Evolutionary conservation across 2,113 vertebrate species (phyloP).

Genomic region (Oncorhynchus keta): DNA sequence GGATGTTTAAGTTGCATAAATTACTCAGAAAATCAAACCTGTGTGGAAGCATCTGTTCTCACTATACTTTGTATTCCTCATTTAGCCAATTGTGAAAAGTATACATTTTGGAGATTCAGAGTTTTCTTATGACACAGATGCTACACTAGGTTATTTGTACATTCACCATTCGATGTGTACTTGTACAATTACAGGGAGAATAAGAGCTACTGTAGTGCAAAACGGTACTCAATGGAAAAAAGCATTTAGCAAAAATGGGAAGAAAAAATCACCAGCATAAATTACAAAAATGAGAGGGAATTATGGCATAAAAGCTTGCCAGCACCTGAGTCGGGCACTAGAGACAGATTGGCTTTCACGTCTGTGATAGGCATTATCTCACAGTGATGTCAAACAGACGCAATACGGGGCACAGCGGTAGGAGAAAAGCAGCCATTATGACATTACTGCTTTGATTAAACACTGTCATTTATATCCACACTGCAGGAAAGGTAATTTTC

Average conservation of each 20-base stretch:
- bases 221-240: too few species aligned
- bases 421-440: neutral
- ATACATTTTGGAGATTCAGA: neutral
- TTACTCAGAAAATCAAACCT: too few species aligned
- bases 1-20: too few species aligned
- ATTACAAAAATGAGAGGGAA: too few species aligned
- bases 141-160: neutral
- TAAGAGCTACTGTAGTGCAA: too few species aligned
- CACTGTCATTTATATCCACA: neutral
- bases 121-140: neutral
- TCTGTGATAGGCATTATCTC: neutral
- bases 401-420: neutral
- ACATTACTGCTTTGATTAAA: neutral
- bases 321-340: neutral
- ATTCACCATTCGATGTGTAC: neutral
- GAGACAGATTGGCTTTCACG: neutral
- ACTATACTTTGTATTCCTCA: too few species aligned
- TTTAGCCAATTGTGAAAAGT: too few species aligned
- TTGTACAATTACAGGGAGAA: too few species aligned
- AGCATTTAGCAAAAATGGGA: too few species aligned
- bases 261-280: too few species aligned
- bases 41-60: too few species aligned
- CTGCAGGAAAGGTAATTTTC: neutral
- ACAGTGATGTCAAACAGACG: neutral
- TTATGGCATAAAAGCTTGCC: neutral